Base-by-base conservation (phyloP, 1,140 invertebrate genomes). In the Steinernema feltiae region DNA sequence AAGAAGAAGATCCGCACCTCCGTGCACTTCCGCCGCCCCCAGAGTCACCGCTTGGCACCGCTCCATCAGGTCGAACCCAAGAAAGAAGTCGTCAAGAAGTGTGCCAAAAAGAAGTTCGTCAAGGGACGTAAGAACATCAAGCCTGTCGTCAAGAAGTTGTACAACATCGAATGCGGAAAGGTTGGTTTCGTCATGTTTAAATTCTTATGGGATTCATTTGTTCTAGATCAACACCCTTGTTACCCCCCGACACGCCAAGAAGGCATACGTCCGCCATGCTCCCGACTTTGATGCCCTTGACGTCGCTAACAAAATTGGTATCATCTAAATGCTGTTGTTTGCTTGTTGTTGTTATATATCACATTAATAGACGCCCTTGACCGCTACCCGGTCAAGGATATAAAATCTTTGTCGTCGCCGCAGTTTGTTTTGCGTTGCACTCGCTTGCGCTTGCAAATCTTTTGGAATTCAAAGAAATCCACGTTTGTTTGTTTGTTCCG, bases 201-300 rank as follows among this genome's bases (percentile, higher is more conserved):
- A 41, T 18, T 41, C 18, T 7, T 7, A 41, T 41, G 7, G 7
- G 7, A 7, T 41, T 18, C 18, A 18, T 41, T 41, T 18, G 7
- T 69, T 77, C 73, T 46, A 76, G 75, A 48, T 76, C 46, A 76
- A 76, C 72, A 76, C 75, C 32, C 53, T 76, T 29, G 73, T 63
- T 86, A 91, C 94, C 89, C n/a, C 95, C 96, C 95, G 98, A 89
- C 95, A 95, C 73, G 93, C 96, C 88, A 99, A 99, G 91, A 99
- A 99, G 89, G 96, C 96, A 21, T 98, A 98, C 86, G 95, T 99
- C 72, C 90, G 94, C 85, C 90, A 98, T 82, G 92, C 94, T 31
- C 91, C 95, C 80, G 95, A 99, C 88, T 97, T 96, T 86, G 96
- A 98, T 91, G 96, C 96, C 74, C 90, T 98, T 82, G 96, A 99